phyloP scores from a whole-genome alignment of 2,888 invertebrate genomes.

The Eubasilissa splendida region DNA sequence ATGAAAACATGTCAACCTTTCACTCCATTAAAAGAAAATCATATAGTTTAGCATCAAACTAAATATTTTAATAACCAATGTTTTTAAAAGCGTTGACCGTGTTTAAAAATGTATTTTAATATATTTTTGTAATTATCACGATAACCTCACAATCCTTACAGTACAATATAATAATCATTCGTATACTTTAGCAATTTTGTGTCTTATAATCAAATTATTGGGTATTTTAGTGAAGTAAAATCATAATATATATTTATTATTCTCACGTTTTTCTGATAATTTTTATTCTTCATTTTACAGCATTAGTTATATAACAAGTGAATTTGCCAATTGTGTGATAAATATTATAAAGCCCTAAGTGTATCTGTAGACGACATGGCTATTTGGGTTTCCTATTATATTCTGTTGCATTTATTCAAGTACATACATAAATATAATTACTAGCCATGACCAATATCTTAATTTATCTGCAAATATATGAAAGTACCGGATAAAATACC shows the following conservation, averaged over 20 bases:
- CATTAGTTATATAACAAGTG: constrained; percentile 2
- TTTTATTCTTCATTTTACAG: background rate
- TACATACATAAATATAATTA: too few relatives aligned
- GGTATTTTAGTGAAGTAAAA: constrained; percentile 15
- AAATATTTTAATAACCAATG: constrained; percentile 35
- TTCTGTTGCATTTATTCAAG: too few relatives aligned
- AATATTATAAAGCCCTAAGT: too few relatives aligned
- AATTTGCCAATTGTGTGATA: constrained; percentile 2
- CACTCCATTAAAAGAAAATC: constrained; percentile 12
- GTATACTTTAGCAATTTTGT: constrained; percentile 35
- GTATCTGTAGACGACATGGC: too few relatives aligned
- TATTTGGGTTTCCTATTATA: too few relatives aligned
- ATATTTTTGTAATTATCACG: constrained; percentile 32
- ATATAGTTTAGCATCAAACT: constrained; percentile 11
- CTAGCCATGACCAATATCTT: background rate
- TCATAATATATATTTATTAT: constrained; percentile 1
- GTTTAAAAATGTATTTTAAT: constrained; percentile 25
- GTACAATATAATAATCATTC: constrained; percentile 38
- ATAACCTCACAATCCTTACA: constrained; percentile 41
- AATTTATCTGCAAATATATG: constrained; percentile 3
- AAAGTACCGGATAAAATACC: constrained; percentile 6
- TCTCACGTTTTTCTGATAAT: background rate
- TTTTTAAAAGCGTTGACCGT: constrained; percentile 29
- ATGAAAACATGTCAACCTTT: background rate
- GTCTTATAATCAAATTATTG: constrained; percentile 34